Percentiles rank a stretch among this genome's conserved stretches.
Conservation (phyloP, 37 sponge, comb jelly and placozoan species). For the Aplysina aerophoba region DNA sequence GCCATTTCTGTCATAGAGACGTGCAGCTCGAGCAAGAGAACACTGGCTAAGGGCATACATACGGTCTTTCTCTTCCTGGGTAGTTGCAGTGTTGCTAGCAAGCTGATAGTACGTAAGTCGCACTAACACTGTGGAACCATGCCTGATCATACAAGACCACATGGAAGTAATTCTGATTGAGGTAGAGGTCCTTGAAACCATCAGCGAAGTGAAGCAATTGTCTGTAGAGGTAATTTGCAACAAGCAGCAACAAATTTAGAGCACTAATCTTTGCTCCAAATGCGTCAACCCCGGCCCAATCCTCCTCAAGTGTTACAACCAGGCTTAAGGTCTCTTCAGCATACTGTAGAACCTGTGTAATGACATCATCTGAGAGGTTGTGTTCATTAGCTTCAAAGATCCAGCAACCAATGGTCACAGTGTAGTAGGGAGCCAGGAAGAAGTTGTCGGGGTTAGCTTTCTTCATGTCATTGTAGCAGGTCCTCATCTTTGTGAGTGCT, state of each 20-base stretch:
- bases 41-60: too few relatives aligned
- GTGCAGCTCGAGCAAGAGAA: not conserved
- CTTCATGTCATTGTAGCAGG: not conserved
- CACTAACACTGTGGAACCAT: too few relatives aligned
- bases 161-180: too few relatives aligned
- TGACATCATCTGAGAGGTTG: not conserved
- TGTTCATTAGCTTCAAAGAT: not conserved
- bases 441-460: not conserved
- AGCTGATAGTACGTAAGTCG: too few relatives aligned
- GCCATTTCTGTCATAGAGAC: not conserved
- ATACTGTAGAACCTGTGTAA: not conserved
- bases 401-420: not conserved
- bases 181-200: too few relatives aligned
- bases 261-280: conserved; percentile 22
- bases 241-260: not conserved
- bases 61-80: too few relatives aligned
- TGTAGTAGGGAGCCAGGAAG: not conserved
- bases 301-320: not conserved
- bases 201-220: too few relatives aligned
- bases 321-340: not conserved
- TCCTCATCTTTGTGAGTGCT: too few relatives aligned
- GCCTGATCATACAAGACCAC: too few relatives aligned
- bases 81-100: too few relatives aligned
- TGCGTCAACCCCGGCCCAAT: not conserved
- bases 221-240: too few relatives aligned